Conservation (phyloP, 2,888 invertebrate genomes). For the Spilarctia lutea region DNA sequence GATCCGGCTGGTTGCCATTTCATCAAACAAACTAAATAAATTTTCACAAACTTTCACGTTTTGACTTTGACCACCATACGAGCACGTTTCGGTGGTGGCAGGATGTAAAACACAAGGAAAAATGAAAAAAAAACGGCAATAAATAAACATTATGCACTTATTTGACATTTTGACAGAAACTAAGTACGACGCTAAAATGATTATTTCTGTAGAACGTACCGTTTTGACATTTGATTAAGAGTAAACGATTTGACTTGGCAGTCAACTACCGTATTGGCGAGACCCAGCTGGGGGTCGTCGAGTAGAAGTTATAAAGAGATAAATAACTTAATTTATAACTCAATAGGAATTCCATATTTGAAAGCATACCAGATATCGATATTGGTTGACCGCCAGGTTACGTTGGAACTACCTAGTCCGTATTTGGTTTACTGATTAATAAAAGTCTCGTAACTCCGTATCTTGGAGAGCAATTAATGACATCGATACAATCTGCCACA, state of each 20-base stretch:
- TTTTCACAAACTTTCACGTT: no score
- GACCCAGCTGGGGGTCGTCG: background rate
- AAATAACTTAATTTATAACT: background rate
- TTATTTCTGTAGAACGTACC: background rate
- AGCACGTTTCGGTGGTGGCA: no score
- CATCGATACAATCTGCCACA: background rate
- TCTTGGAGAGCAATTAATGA: background rate
- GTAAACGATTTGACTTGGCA: background rate
- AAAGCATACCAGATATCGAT: background rate
- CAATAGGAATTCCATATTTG: background rate
- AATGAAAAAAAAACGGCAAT: no score
- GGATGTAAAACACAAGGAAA: no score
- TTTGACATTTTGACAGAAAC: no score
- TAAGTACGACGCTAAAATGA: no score
- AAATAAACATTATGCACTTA: no score
- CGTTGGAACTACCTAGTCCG: background rate
- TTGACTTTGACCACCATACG: no score
- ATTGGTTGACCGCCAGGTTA: background rate
- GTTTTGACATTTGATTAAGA: background rate
- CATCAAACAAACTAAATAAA: no score
- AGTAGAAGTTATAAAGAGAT: background rate
- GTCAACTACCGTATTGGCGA: conserved; percentile 1
- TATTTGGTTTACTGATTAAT: background rate
- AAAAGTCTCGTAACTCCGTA: background rate
- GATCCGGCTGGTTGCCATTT: no score